Evolutionary conservation across 1,140 invertebrate genomes (phyloP).

Genomic region (Sycophaga agraensis): DNA sequence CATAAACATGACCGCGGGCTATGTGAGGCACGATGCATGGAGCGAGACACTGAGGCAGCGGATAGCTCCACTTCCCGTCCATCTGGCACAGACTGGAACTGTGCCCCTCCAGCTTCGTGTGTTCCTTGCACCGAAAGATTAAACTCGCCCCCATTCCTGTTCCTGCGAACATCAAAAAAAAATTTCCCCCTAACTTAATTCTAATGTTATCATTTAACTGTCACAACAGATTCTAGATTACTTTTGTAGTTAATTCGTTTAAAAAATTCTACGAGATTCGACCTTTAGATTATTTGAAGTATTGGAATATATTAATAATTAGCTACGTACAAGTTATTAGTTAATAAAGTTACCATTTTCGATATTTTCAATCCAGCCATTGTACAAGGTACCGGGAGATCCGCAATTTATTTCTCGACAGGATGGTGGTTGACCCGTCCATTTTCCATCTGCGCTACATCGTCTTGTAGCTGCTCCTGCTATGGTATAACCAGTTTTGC

Average conservation of each 20-base stretch:
- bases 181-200: too few species aligned
- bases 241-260: too few species aligned
- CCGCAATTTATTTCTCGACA: conserved; percentile 98
- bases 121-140: conserved; percentile 90
- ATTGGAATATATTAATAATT: too few species aligned
- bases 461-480: conserved; percentile 82
- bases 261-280: too few species aligned
- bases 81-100: conserved; percentile 88
- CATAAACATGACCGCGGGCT: conserved; percentile 75
- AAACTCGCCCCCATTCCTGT: conserved; percentile 88
- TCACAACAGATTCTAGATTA: too few species aligned
- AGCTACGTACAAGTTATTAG: too few species aligned
- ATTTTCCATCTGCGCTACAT: conserved; percentile 88
- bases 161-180: conserved; percentile 53
- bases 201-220: too few species aligned
- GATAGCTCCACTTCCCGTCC: conserved; percentile 91
- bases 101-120: conserved; percentile 88
- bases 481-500: conserved; percentile 88
- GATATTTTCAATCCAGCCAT: conserved; percentile 94
- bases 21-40: conserved; percentile 90
- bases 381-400: conserved; percentile 83
- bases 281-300: too few species aligned
- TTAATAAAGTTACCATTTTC: conserved; percentile 61
- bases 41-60: conserved; percentile 85
- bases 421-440: conserved; percentile 81